Conservation (phyloP, 2,888 invertebrate species). For the Matsumyia berberina region DNA sequence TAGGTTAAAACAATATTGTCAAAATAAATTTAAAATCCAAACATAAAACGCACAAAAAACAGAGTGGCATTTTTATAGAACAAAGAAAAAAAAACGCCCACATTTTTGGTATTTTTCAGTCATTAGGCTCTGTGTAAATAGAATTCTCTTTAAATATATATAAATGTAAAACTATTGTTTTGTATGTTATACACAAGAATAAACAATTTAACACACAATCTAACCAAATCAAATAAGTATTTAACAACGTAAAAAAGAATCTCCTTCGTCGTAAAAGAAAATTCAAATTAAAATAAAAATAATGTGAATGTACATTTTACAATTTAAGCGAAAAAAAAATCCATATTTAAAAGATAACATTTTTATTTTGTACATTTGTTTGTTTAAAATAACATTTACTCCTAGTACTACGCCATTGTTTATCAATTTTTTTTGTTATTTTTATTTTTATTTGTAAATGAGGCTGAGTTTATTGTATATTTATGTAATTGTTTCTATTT, state of each 20-base stretch:
- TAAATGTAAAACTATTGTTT: constrained; percentile 66
- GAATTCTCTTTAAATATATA: constrained; percentile 57
- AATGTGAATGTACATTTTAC: constrained; percentile 63
- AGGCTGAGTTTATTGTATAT: constrained; percentile 75
- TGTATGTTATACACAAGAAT: constrained; percentile 58
- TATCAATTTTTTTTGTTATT: constrained; percentile 65
- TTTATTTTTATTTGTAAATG: constrained; percentile 68
- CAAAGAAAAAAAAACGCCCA: constrained; percentile 42
- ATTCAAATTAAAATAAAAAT: constrained; percentile 18
- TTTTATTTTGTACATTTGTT: constrained; percentile 63
- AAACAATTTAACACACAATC: constrained; percentile 62
- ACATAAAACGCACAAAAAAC: constrained; percentile 70
- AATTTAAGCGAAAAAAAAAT: constrained; percentile 57
- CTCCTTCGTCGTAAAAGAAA: constrained; percentile 44
- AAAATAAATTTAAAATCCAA: constrained; percentile 45
- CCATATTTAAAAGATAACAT: constrained; percentile 53
- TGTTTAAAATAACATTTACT: constrained; percentile 58
- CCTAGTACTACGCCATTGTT: constrained; percentile 70
- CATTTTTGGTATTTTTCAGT: constrained; percentile 53
- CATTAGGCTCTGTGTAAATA: constrained; percentile 73
- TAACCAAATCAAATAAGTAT: constrained; percentile 73
- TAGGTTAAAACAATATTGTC: constrained; percentile 49
- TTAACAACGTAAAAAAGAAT: constrained; percentile 55
- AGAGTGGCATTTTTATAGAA: constrained; percentile 55
- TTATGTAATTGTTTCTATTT: constrained; percentile 66